These are phyloP conservation scores for Brachycybe producta DNA, from an alignment of 2,888 invertebrate genomes.

Conservation along the genomic window DNA sequence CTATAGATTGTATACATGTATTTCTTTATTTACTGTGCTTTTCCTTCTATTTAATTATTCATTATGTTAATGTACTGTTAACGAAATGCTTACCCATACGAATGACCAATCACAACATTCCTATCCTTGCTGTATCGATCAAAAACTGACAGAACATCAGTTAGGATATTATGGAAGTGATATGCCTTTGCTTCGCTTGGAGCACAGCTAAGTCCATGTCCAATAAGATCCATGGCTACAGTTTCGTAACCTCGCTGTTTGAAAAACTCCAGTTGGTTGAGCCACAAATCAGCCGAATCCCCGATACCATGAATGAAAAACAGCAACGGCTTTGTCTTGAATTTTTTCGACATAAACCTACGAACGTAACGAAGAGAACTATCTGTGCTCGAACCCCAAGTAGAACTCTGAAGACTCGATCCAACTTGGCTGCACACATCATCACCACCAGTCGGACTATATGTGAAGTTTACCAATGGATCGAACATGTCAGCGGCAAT, in stretches of 20 bases:
- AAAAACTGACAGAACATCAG: conserved; percentile 46
- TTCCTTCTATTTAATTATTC: no score
- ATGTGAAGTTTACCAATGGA: not conserved
- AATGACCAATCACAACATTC: conserved; percentile 51
- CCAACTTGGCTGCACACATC: not conserved
- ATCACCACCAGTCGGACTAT: not conserved
- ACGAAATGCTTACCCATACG: conserved; percentile 44
- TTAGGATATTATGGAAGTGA: conserved; percentile 45
- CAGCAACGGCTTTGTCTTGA: conserved; percentile 29
- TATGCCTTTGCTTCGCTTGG: conserved; percentile 44
- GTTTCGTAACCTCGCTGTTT: conserved; percentile 46
- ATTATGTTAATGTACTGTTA: no score
- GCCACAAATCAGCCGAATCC: conserved; percentile 50
- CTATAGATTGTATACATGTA: no score
- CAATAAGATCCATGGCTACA: conserved; percentile 51
- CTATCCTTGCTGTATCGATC: conserved; percentile 46
- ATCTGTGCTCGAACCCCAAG: conserved; percentile 16
- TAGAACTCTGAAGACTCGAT: conserved; percentile 15
- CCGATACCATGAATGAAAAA: conserved; percentile 55
- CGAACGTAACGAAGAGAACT: conserved; percentile 10
- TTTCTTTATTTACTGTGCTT: no score
- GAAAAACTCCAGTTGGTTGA: conserved; percentile 45
- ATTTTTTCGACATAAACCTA: not conserved
- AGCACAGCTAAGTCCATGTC: conserved; percentile 51
- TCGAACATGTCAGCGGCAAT: no score